phyloP scores from a whole-genome alignment of 1,140 invertebrate genomes.

The Orius insidiosus region DNA sequence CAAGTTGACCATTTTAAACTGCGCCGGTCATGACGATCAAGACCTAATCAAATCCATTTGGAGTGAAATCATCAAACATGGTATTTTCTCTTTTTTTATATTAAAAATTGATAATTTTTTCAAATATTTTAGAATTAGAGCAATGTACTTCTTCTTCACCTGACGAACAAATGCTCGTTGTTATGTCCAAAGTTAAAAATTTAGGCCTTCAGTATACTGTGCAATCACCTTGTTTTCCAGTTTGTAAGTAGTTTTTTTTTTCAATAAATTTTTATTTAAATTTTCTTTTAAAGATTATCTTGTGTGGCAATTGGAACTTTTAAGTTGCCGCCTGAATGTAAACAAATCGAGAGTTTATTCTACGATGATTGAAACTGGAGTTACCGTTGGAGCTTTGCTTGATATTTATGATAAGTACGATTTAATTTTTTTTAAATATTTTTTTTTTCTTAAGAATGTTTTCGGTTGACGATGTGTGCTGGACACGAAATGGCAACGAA shows the following conservation, averaged over 20 bases:
- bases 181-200: slow-evolving; percentile 54
- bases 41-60: slow-evolving; percentile 56
- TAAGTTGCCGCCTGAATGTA: slow-evolving; percentile 47
- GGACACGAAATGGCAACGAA: slow-evolving; percentile 58
- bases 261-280: neutral
- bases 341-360: slow-evolving; percentile 48
- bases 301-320: slow-evolving; percentile 52
- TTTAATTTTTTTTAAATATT: slow-evolving; percentile 13
- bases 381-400: slow-evolving; percentile 49
- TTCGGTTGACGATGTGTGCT: slow-evolving; percentile 52
- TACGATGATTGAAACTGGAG: slow-evolving; percentile 45
- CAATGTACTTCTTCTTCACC: slow-evolving; percentile 24
- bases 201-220: slow-evolving; percentile 53
- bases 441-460: slow-evolving; percentile 39
- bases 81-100: slow-evolving; percentile 24
- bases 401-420: slow-evolving; percentile 54
- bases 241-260: slow-evolving; percentile 36
- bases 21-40: slow-evolving; percentile 62
- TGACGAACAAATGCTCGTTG: slow-evolving; percentile 43
- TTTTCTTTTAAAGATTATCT: slow-evolving; percentile 39
- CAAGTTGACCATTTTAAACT: slow-evolving; percentile 69
- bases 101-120: neutral
- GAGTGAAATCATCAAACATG: slow-evolving; percentile 51
- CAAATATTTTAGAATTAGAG: slow-evolving; percentile 25
- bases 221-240: slow-evolving; percentile 55